Percentiles rank a stretch among this genome's conserved stretches.
These are phyloP conservation scores for Otis tarda DNA, from an alignment of 2,113 vertebrate genomes.

Conservation along the genomic window DNA sequence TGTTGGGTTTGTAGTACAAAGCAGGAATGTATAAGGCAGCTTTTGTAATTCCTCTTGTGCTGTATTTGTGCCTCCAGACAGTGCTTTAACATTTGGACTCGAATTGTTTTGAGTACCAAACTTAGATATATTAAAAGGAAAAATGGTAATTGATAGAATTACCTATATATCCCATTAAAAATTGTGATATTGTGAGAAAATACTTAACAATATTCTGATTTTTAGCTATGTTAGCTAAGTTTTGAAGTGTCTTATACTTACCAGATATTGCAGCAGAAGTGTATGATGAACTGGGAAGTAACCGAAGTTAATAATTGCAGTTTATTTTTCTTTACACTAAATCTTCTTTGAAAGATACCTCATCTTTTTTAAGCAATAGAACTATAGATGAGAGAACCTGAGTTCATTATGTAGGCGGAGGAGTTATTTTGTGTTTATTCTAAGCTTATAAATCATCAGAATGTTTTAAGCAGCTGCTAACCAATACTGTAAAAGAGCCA, in stretches of 20 bases:
- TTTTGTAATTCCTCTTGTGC: conserved; percentile 47
- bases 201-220: conserved; percentile 40
- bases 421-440: conserved; percentile 27
- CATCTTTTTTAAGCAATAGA: conserved; percentile 59
- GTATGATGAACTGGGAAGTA: not conserved
- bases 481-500: conserved; percentile 40
- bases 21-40: conserved; percentile 33
- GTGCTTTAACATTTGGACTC: conserved; percentile 62
- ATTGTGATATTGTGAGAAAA: conserved; percentile 21
- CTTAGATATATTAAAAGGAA: conserved; percentile 37
- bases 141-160: conserved; percentile 17
- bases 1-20: conserved; percentile 23
- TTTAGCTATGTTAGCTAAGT: conserved; percentile 52
- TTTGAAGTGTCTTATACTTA: conserved; percentile 9
- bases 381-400: conserved; percentile 20
- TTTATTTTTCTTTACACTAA: conserved; percentile 57
- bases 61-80: conserved; percentile 66
- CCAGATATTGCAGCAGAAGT: conserved; percentile 30
- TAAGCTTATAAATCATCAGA: conserved; percentile 10
- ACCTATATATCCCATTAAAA: conserved; percentile 22
- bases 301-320: conserved; percentile 50
- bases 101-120: conserved; percentile 58
- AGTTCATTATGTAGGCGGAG: not conserved
- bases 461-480: conserved; percentile 52
- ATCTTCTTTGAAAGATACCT: conserved; percentile 65